Base-by-base conservation (phyloP, 92 coral and sea anemone genomes). In the Epizoanthus stellaris region DNA sequence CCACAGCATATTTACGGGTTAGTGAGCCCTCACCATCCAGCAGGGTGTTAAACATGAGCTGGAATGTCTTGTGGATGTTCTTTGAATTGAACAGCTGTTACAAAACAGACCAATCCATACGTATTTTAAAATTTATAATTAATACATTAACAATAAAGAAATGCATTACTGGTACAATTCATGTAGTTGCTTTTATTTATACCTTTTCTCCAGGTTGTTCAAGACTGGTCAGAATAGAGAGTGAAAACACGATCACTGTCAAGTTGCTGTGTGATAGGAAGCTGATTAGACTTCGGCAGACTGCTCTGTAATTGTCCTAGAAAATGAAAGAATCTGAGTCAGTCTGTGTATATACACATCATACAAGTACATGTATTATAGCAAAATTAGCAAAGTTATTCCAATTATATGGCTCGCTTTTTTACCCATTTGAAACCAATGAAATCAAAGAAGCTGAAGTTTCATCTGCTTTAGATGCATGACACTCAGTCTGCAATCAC, bases 201-300 rank as follows among this genome's bases (percentile, higher is more conserved):
- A 94, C 99, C 99, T 95, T 95, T 75, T 97, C 99, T 17, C 99
- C 99, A 23, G 95, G 89, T 83, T 94, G 99, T 54, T 97, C 99
- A 75, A 96, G 94, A 74, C 99, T 96, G 67, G 98, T 94, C 42
- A 96, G 85, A 57, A 96, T 92, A 10, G 99, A 96, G 64, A 96
- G 76, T 4, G 99, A 91, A 76, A 93, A 94, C 63, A 96, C 93
- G 69, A 94, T 93, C 52, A 96, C 95, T 3, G 98, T 96, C 60
- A 96, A 89, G 87, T 95, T 96, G 69, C 90, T 82, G 74, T 96
- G 97, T 3, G 99, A 96, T 80, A 96, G 90, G 86, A 92, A 96
- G 30, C 93, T 91, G 62, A 96, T 91, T 54, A 96, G 81, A 39
- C 94, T 89, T 70, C 99, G 91, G 91, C 91, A 96, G 39, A 96